phyloP scores from a whole-genome alignment of 1,140 invertebrate species.

The Bombus picipes region DNA sequence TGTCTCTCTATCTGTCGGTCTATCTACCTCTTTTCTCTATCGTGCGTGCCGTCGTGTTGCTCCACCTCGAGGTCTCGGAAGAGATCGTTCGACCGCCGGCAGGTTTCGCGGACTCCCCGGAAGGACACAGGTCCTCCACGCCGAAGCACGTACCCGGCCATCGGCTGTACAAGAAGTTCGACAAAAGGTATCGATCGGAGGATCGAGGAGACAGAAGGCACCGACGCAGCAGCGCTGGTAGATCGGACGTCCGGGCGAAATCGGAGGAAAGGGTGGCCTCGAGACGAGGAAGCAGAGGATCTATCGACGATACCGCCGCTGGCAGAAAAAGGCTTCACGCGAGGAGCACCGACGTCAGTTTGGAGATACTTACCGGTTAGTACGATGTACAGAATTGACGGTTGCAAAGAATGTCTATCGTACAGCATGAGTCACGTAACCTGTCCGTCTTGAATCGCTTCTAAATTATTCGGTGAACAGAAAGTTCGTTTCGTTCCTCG shows the following conservation, averaged over 20 bases:
- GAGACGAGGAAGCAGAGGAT: slow-evolving; percentile 74
- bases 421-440: too few relatives aligned
- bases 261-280: slow-evolving; percentile 88
- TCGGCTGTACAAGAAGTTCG: slow-evolving; percentile 90
- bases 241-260: slow-evolving; percentile 89
- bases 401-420: too few relatives aligned
- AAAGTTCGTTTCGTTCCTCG: too few relatives aligned
- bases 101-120: slow-evolving; percentile 93
- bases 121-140: slow-evolving; percentile 80
- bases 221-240: slow-evolving; percentile 85
- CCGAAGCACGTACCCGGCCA: slow-evolving; percentile 80
- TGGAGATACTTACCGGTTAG: slow-evolving; percentile 87
- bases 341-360: slow-evolving; percentile 87
- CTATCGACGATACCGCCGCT: slow-evolving; percentile 84
- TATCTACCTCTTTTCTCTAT: slow-evolving; percentile 66
- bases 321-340: slow-evolving; percentile 86
- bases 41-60: slow-evolving; percentile 62
- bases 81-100: slow-evolving; percentile 93
- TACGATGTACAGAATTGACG: background rate
- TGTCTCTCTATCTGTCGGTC: slow-evolving; percentile 43
- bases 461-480: too few relatives aligned
- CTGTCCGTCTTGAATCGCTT: too few relatives aligned
- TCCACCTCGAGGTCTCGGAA: slow-evolving; percentile 82
- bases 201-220: slow-evolving; percentile 86
- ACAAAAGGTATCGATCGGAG: slow-evolving; percentile 92